These are phyloP conservation scores for Xenopus tropicalis DNA, from an alignment of 2,113 vertebrate species.

Conservation along the genomic window UCB_Xtro_10.0 CM004446.2:98772001-98772500, in stretches of 20 bases:
- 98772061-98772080: background rate
- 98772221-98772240: slow-evolving; percentile 82
- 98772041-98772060: slow-evolving; percentile 63
- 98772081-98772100: no score
- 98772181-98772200: slow-evolving; percentile 78
- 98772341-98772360: no score
- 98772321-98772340: no score
- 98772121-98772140: slow-evolving; percentile 59
- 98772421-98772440: no score
- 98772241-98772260: slow-evolving; percentile 75
- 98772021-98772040: slow-evolving; percentile 78
- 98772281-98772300: no score
- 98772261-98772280: background rate
- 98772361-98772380: no score
- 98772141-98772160: slow-evolving; percentile 78
- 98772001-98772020: slow-evolving; percentile 82
- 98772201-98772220: slow-evolving; percentile 74
- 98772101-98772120: no score
- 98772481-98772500: slow-evolving; percentile 79
- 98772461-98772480: slow-evolving; percentile 80
- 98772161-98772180: slow-evolving; percentile 77
- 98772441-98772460: slow-evolving; percentile 91
- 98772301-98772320: no score
- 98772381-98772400: no score
- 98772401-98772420: no score